phyloP scores from a whole-genome alignment of 2,113 vertebrate genomes.

The Notarius lentiginosus region DNA sequence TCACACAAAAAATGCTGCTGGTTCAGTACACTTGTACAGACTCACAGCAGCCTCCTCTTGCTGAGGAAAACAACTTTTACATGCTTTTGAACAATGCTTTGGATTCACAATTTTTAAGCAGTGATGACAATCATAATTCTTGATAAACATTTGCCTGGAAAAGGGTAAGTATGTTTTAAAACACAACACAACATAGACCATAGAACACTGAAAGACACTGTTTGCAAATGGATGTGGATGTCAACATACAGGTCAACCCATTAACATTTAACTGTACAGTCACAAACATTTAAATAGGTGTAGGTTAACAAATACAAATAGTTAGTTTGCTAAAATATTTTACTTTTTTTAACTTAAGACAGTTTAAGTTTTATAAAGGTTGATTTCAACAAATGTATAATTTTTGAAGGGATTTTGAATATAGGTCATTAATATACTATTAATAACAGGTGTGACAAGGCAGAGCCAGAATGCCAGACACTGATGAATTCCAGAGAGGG shows the following conservation, averaged over 20 bases:
- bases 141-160: background rate
- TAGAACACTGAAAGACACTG: background rate
- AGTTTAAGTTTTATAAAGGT: background rate
- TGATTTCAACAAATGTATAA: background rate
- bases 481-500: constrained; percentile 6
- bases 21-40: no score
- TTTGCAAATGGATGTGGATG: background rate
- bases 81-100: no score
- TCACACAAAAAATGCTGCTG: no score
- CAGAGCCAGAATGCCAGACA: background rate
- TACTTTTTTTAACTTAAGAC: background rate
- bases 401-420: background rate
- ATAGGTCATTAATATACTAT: background rate
- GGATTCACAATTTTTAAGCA: background rate
- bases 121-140: background rate
- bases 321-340: background rate
- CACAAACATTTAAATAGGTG: no score
- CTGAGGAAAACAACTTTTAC: no score
- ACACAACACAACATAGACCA: background rate
- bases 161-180: background rate
- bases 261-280: background rate
- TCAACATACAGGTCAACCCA: background rate
- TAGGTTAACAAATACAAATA: background rate
- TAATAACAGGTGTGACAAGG: background rate
- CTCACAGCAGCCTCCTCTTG: no score